phyloP scores from a whole-genome alignment of 2,888 invertebrate species.

The Dicyrtomina minuta region DNA sequence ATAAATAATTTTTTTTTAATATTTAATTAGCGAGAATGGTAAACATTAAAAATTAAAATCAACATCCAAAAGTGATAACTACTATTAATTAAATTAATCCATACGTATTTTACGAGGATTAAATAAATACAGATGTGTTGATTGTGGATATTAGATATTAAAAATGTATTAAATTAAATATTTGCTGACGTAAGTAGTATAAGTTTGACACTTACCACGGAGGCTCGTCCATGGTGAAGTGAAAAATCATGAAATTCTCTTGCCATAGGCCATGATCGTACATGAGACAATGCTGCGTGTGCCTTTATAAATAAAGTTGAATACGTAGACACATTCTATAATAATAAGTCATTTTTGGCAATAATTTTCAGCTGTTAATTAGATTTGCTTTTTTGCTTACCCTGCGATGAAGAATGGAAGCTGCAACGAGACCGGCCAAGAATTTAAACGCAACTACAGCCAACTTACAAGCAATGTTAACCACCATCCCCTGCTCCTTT shows the following conservation, averaged over 20 bases:
- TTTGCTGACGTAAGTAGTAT: slow-evolving; percentile 3
- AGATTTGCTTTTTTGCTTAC: slow-evolving; percentile 32
- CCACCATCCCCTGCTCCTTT: slow-evolving; percentile 23
- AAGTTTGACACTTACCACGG: slow-evolving; percentile 49
- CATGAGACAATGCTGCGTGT: slow-evolving; percentile 43
- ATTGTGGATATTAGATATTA: not conserved
- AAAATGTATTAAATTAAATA: not conserved
- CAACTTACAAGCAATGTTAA: slow-evolving; percentile 41
- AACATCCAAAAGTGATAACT: not conserved
- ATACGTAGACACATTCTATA: no score
- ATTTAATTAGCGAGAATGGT: no score
- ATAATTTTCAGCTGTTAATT: no score
- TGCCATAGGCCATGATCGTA: slow-evolving; percentile 52
- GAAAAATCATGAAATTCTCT: slow-evolving; percentile 49
- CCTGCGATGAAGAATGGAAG: slow-evolving; percentile 45
- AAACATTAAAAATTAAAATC: no score
- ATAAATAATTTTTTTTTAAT: no score
- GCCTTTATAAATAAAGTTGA: slow-evolving; percentile 35
- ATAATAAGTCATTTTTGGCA: no score
- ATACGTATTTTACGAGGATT: no score
- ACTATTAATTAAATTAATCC: no score
- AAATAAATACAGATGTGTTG: not conserved
- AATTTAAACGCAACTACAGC: slow-evolving; percentile 42
- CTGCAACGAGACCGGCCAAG: slow-evolving; percentile 44
- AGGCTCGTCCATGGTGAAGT: slow-evolving; percentile 45